Base-by-base conservation (phyloP, 2,797 vertebrate species). In the Heliangelus exortis region DNA sequence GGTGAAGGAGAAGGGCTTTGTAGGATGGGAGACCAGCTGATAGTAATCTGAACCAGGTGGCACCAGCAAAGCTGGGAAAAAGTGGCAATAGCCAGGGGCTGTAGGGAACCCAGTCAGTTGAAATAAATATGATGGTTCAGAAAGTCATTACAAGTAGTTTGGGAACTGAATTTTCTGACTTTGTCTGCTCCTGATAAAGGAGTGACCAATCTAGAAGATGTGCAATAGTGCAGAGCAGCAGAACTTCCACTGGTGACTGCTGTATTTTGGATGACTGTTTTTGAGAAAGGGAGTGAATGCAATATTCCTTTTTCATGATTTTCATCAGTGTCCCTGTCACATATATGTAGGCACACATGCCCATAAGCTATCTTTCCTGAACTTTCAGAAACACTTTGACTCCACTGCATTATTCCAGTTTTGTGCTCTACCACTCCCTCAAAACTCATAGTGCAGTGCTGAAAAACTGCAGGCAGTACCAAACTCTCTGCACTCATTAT, bases 301-400 rank as follows among this genome's bases (percentile, higher is more conserved):
- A 89, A 43, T 59, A 65, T 29, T 59, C n/a, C n/a, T 73, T 81
- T 92, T 61, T 34, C 29, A 26, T 57, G 20, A 48, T 61, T 69
- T 81, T 41, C 23, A 15, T 53, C 57, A 21, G 6, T 22, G 65
- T 61, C 29, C 14, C 19, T 63, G 29, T 39, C 11, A 36, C 2
- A 1, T 26, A 14, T 18, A 14, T 1, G 1, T 26, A 16, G 10
- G 45, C 54, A 57, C 12, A 2, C 22, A 16, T 15, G 6, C 9
- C 36, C 12, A 13, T 12, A 76, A 21, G 43, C 23, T 22, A 41
- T 74, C 45, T 63, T 77, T 67, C 28, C 61, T 50, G 28, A 39
- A 48, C 57, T 86, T 86, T 53, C 16, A 77, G 71, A 76, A 90
- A 48, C 57, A 16, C 29, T 57, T 90, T 48, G 20, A 61, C 8